Evolutionary conservation across 53 echinoderm and acorn worm species (phyloP).

Genomic region (Astropecten irregularis): DNA sequence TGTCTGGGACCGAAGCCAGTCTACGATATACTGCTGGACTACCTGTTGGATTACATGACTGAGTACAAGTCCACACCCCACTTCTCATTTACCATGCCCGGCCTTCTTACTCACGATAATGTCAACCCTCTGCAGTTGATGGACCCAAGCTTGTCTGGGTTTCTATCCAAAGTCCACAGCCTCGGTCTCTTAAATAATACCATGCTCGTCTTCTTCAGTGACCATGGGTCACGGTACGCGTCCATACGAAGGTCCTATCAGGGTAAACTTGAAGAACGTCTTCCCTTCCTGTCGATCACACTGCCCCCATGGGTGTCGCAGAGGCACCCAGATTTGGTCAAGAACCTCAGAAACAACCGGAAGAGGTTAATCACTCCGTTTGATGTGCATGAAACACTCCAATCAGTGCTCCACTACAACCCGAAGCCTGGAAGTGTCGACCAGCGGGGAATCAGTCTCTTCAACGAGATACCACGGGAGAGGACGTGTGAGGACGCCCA

Average conservation of each 20-base stretch:
- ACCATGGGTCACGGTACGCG: slow-evolving; percentile 61
- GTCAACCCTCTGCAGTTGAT: slow-evolving; percentile 49
- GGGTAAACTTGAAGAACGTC: slow-evolving; percentile 69
- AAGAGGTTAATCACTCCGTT: slow-evolving; percentile 61
- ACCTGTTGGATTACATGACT: slow-evolving; percentile 54
- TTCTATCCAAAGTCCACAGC: background rate
- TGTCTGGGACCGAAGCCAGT: slow-evolving; percentile 59
- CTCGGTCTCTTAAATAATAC: slow-evolving; percentile 56
- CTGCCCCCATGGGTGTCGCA: slow-evolving; percentile 50
- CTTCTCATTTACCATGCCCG: slow-evolving; percentile 55
- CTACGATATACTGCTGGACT: slow-evolving; percentile 63
- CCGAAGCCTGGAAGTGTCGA: background rate
- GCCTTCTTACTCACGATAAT: slow-evolving; percentile 57
- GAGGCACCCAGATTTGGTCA: slow-evolving; percentile 6
- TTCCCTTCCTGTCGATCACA: slow-evolving; percentile 56
- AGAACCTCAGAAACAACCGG: slow-evolving; percentile 41
- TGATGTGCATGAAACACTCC: slow-evolving; percentile 58
- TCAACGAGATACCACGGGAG: slow-evolving; percentile 46
- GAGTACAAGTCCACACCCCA: slow-evolving; percentile 46
- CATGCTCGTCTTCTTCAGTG: slow-evolving; percentile 50
- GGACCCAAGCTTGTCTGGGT: slow-evolving; percentile 45
- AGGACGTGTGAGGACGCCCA: slow-evolving; percentile 54
- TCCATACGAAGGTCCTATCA: slow-evolving; percentile 49
- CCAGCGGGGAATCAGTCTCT: slow-evolving; percentile 55
- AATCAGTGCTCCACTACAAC: slow-evolving; percentile 23